Evolutionary conservation across 2,797 vertebrate species (phyloP), one percentile per base, ranked within the genome.

Genomic region (Perdix hodgsoniae): DNA sequence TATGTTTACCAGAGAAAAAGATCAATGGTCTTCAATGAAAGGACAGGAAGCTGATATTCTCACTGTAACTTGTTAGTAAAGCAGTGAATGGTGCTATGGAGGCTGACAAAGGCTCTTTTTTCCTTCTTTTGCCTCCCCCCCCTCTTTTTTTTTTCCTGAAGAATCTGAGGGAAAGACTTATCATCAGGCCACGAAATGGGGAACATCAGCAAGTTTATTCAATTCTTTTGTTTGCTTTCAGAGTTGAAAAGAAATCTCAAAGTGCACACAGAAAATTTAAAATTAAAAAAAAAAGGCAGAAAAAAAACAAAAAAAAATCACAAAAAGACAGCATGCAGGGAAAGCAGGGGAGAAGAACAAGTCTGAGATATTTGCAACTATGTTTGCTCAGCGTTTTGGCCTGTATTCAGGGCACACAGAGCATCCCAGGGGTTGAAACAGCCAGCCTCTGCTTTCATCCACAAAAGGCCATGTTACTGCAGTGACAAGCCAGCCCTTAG

Each of bases 21-120:
- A 97, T 97, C 97, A 96, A 97, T 97, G 96, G 87, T 91, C 83
- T 96, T 91, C 83, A 93, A 64, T 97, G 96, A 98, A 98, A 98
- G 96, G 94, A 92, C 96, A 97, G 97, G 96, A 97, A 97, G 96
- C 95, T 88, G 86, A 94, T 95, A 94, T 88, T 96, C 97, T 95
- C 85, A 66, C 86, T 96, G 96, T 94, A 91, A 82, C 95, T 97
- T 97, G 97, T 95, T 95, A 95, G 96, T 95, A 91, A 93, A 77
- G 71, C 75, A 79, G 86, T 91, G 94, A 97, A 95, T 97, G 92
- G 93, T 87, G 91, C 79, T 70, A 94, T 94, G 67, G 2, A 95
- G 72, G 88, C 86, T 87, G 90, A 97, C 94, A 97, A 97, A 97
- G 86, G 88, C 50, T 83, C 91, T 44, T 94, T 94, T 83, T 91